Evolutionary conservation across 2,888 invertebrate genomes (phyloP), one percentile per base, ranked within the genome.

Genomic region (Stenodera caucasica): DNA sequence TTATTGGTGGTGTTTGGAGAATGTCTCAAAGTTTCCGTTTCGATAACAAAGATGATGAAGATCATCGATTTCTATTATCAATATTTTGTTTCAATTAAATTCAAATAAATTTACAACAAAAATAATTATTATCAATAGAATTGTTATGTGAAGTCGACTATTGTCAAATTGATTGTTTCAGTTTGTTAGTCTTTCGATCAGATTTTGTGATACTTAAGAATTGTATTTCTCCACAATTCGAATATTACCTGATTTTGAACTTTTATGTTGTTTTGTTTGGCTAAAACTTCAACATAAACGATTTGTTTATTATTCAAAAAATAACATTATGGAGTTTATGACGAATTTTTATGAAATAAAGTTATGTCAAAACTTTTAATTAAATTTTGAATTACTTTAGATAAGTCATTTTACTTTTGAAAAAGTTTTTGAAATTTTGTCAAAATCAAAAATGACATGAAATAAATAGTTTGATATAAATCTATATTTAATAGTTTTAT

Each of bases 141-240:
- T 12, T 35, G 5, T 12, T 63, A 57, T 59, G 63, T 63, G 54
- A 60, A 63, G 60, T 53, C 35, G 54, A 56, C 54, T 63, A 54
- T 60, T 63, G 63, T 60, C 57, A 63, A 63, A 60, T 57, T 60
- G 57, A 57, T 57, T 57, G 60, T 60, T 57, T 55, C 57, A 57
- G 56, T 63, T 63, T 63, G 60, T 63, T 60, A 63, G 60, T 57
- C 54, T 57, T 59, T 55, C 63, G 63, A 60, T 60, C 60, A 50
- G 63, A 63, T 63, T 60, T 60, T 60, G 54, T 59, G 59, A 60
- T 63, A 63, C 57, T 35, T 59, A 60, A 60, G 54, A 57, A 60
- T 63, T 63, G 54, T 60, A 49, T 60, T 57, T 1, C n/a, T 40
- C 9, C 18, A 9, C 35, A 14, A 14, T 6, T n/a, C 15, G 1